A percentile compares a stretch with the other conserved stretches of the same genome.
These are phyloP conservation scores for Cercocebus atys DNA, from an alignment of 2,113 vertebrate species.

Conservation along the genomic window DNA sequence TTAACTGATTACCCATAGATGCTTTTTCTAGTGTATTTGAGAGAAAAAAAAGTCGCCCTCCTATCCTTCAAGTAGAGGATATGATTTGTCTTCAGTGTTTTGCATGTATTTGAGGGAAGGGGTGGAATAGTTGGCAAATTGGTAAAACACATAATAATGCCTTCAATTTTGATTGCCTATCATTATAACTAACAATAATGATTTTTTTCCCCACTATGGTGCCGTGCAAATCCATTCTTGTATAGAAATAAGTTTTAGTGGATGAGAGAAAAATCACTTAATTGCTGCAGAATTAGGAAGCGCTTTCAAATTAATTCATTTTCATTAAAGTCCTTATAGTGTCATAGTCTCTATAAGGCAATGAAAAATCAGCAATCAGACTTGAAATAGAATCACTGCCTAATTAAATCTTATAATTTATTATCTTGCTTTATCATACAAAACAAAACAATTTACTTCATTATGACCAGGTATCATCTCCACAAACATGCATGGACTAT, in stretches of 20 bases:
- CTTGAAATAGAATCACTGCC: conserved; percentile 64
- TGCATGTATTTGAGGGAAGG: neutral
- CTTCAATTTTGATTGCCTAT: conserved; percentile 64
- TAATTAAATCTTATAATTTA: conserved; percentile 69
- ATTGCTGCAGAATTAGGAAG: conserved; percentile 69
- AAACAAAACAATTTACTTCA: conserved; percentile 52
- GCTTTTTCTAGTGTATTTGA: neutral
- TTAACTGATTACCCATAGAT: neutral
- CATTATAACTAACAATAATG: conserved; percentile 71
- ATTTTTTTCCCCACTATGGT: conserved; percentile 69
- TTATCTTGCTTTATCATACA: conserved; percentile 50
- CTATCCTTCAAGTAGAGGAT: neutral
- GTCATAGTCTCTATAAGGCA: conserved; percentile 43
- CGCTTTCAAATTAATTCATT: conserved; percentile 72
- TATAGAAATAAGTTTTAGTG: conserved; percentile 71
- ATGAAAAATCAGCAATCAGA: conserved; percentile 71
- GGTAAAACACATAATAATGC: conserved; percentile 59
- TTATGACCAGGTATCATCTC: neutral
- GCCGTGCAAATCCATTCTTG: conserved; percentile 47
- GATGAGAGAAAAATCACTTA: conserved; percentile 69
- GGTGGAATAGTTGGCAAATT: conserved; percentile 53
- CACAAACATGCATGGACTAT: neutral
- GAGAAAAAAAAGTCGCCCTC: neutral
- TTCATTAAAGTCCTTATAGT: conserved; percentile 65
- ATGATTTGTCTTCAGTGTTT: conserved; percentile 32